Evolutionary conservation across 2,888 invertebrate species (phyloP), one percentile per base, ranked within the genome.

Genomic region (Epistrophe eligans): DNA sequence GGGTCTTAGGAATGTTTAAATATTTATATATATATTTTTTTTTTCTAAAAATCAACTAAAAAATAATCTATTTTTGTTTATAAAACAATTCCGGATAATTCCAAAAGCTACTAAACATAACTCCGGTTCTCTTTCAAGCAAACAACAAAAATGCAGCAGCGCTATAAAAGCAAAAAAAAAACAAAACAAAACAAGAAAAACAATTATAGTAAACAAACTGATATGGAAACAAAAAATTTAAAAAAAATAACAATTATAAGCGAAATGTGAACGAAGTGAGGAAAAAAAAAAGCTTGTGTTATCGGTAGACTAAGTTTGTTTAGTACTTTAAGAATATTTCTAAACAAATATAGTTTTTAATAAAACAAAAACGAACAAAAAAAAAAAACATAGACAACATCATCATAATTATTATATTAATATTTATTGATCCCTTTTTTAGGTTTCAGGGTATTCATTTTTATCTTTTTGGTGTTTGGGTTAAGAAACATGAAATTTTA

Each of bases 331-430:
- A 87, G 87, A 58, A 87, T 83, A 87, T 83, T 83, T 87, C 79
- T 87, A 87, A 87, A 79, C 83, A 87, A 83, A 76, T 87, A 87
- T 87, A 87, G 87, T 87, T 87, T 87, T 87, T 87, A 87, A 87
- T 87, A 87, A 87, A 87, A 79, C 64, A 60, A 83, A 77, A 81
- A 40, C 52, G 17, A 52, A 70, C 19, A 70, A 70, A 55, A 40
- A 70, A 55, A 40, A 38, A 35, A 35, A 35, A 32, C 7, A 32
- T 5, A 32, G 5, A 32, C 32, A 32, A 32, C 32, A 28, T 28
- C 3, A 28, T 28, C 28, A 28, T 28, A 2, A 5, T n/a, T n/a
- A n/a, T n/a, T n/a, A n/a, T n/a, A n/a, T n/a, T 24, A 24, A 24
- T 3, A 24, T 24, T 24, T 24, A 3, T 24, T 24, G 24, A 24